Evolutionary conservation across 2,113 vertebrate species (phyloP).

Genomic region (Syngnathoides biaculeatus): DNA sequence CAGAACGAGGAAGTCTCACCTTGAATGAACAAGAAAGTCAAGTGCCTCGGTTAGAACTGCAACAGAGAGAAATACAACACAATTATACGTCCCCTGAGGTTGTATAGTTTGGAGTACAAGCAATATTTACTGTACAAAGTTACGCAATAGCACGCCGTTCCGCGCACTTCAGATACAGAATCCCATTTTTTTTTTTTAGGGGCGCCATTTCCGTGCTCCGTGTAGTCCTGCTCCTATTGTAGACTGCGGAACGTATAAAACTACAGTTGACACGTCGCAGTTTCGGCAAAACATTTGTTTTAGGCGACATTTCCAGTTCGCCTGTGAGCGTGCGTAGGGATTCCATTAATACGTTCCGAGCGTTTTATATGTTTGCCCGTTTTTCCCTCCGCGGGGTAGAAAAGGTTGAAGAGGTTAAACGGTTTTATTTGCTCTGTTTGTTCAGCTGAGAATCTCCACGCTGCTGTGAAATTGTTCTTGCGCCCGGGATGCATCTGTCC

Average conservation of each 20-base stretch:
- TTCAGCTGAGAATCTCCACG: slow-evolving; percentile 24
- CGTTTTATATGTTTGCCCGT: slow-evolving; percentile 38
- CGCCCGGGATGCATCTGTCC: slow-evolving; percentile 18
- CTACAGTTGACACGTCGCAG: slow-evolving; percentile 27
- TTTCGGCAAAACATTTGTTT: slow-evolving; percentile 17
- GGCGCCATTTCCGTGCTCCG: not conserved
- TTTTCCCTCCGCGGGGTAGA: slow-evolving; percentile 35
- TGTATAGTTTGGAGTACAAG: not conserved
- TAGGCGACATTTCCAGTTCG: slow-evolving; percentile 5
- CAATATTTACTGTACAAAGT: not conserved
- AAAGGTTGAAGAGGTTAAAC: slow-evolving; percentile 53
- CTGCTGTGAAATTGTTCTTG: slow-evolving; percentile 46
- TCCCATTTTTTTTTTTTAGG: not conserved
- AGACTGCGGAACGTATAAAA: slow-evolving; percentile 44
- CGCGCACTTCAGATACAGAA: not conserved
- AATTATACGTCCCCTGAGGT: not conserved
- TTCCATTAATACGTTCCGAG: slow-evolving; percentile 15
- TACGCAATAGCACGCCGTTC: not conserved
- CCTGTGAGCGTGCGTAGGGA: slow-evolving; percentile 4
- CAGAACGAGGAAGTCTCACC: not conserved
- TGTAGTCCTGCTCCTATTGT: slow-evolving; percentile 2
- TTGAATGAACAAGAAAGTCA: not conserved
- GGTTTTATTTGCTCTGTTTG: slow-evolving; percentile 54
- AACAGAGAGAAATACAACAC: not conserved
- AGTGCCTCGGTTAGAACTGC: not conserved